Evolutionary conservation across 2,797 vertebrate species (phyloP), one percentile per base, ranked within the genome.

Genomic region (Lates japonicus): DNA sequence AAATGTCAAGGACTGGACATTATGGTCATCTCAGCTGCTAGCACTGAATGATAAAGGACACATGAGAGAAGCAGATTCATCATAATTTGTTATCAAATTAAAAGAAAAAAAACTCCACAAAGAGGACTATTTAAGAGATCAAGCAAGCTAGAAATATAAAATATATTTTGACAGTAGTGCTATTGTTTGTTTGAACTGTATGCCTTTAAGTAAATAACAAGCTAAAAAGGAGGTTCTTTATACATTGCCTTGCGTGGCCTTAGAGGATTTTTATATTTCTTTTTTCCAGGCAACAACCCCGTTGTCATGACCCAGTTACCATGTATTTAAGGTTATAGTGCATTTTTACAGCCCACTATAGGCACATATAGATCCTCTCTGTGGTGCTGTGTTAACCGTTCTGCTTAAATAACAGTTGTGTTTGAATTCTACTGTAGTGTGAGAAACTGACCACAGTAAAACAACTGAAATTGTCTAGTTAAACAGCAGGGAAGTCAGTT

Each of bases 1-100:
- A 91, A 86, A 90, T 90, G 86, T 89, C 82, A 90, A 79, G 39
- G 64, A 82, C 73, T 22, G 22, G 20, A 74, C 60, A 66, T 78
- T 68, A 52, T 9, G 22, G 66, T 73, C 41, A 33, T 41, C 63
- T 84, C 52, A 51, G 51, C 74, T 52, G 57, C 65, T 17, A 0
- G 57, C n/a, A n/a, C 13, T 29, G 62, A 82, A 83, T 73, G 76
- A 84, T 55, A 66, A 87, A 83, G 33, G 62, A 49, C 44, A 16
- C 14, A n/a, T 5, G 29, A 52, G 58, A 5, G 59, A 65, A 37
- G 16, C 31, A 44, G 17, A 77, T 87, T 86, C 25, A 70, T 89
- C 76, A 74, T 8, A 31, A 64, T 84, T 63, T 52, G 39, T 64
- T 58, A 74, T 2, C 29, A 33, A 20, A 58, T 9, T 0, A 42